Percentiles rank a stretch among this genome's conserved stretches.
Conservation (phyloP, 2,113 vertebrate species). For the Chionomys nivalis region DNA sequence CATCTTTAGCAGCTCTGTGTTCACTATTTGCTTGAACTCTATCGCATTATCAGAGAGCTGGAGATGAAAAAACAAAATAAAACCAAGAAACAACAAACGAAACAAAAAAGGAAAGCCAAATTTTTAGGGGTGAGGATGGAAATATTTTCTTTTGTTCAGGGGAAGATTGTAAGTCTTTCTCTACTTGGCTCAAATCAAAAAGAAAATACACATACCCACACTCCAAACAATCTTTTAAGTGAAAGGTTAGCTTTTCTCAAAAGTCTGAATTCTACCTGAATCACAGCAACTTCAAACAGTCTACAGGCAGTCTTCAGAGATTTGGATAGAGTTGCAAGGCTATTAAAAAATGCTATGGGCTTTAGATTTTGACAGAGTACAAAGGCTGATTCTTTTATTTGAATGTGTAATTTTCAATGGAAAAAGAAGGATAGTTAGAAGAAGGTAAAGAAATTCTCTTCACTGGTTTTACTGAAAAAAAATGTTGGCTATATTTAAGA, state of each 20-base stretch:
- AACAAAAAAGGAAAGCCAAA: conserved; percentile 6
- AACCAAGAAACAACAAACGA: neutral
- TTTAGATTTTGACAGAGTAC: conserved; percentile 63
- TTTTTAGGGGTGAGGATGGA: conserved; percentile 25
- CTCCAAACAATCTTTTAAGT: conserved; percentile 46
- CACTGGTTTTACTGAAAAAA: conserved; percentile 17
- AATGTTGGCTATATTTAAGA: neutral
- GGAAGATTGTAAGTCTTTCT: conserved; percentile 48
- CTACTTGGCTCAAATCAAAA: conserved; percentile 51
- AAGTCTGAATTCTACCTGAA: conserved; percentile 57
- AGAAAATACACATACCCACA: conserved; percentile 45
- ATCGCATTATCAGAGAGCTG: neutral
- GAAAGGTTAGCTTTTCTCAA: conserved; percentile 50
- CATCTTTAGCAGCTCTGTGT: neutral
- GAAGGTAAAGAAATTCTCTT: conserved; percentile 60
- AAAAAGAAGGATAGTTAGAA: conserved; percentile 4
- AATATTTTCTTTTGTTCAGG: conserved; percentile 53
- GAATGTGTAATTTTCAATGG: conserved; percentile 62
- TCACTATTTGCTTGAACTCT: conserved; percentile 21
- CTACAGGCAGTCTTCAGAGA: conserved; percentile 38
- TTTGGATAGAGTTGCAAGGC: conserved; percentile 47
- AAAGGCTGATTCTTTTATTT: conserved; percentile 59
- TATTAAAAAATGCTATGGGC: conserved; percentile 51
- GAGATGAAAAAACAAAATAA: neutral
- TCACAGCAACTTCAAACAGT: conserved; percentile 61